A percentile compares a stretch with the other conserved stretches of the same genome.
phyloP scores from a whole-genome alignment of 2,888 invertebrate species.

The Yponomeuta evonymella region DNA sequence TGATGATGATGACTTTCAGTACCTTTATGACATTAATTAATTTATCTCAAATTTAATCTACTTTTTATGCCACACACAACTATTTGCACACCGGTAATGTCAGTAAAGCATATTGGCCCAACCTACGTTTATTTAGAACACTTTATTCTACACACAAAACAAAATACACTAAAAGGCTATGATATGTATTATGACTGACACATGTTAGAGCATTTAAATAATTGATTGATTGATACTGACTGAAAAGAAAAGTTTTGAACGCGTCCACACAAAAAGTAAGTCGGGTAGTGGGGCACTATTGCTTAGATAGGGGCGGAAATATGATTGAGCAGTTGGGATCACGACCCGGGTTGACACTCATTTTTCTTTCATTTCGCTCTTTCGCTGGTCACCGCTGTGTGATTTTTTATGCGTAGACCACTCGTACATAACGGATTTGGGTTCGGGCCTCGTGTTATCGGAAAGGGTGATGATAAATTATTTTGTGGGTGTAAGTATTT shows the following conservation, averaged over 20 bases:
- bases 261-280: neutral
- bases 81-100: too few species aligned
- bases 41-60: too few species aligned
- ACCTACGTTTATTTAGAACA: too few species aligned
- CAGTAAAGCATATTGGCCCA: too few species aligned
- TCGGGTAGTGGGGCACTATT: neutral
- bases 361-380: neutral
- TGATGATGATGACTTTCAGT: too few species aligned
- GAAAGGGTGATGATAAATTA: neutral
- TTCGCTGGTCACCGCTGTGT: neutral
- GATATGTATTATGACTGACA: too few species aligned
- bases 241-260: neutral
- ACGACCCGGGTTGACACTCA: neutral
- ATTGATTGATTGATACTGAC: neutral
- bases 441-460: neutral
- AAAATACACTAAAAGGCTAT: too few species aligned
- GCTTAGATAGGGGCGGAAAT: neutral
- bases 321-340: conserved; percentile 1
- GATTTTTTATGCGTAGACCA: neutral
- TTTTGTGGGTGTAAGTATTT: neutral
- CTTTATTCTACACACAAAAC: too few species aligned
- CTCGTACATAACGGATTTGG: neutral
- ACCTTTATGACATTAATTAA: too few species aligned
- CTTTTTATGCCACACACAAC: too few species aligned
- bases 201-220: too few species aligned